These are phyloP conservation scores for Cyprinodon diabolis DNA, from an alignment of 2,797 vertebrate species.

Conservation along the genomic window DNA sequence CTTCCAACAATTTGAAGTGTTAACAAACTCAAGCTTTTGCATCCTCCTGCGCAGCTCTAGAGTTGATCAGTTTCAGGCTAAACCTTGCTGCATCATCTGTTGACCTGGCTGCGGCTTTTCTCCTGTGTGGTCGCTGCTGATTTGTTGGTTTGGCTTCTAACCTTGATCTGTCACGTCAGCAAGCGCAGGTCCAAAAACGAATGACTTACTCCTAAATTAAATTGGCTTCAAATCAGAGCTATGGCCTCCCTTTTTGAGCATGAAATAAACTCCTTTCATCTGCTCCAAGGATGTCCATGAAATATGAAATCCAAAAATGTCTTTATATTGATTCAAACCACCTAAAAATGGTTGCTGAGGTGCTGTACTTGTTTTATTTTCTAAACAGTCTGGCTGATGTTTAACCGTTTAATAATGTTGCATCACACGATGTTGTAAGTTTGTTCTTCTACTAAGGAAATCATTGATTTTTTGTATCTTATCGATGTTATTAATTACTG, in stretches of 20 bases:
- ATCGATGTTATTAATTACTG: conserved; percentile 45
- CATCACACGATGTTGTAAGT: conserved; percentile 38
- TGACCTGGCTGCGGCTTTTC: conserved; percentile 17
- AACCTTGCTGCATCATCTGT: conserved; percentile 40
- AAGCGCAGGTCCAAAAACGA: conserved; percentile 22
- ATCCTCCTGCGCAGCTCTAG: conserved; percentile 27
- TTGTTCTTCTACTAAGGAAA: conserved; percentile 33
- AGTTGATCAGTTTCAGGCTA: conserved; percentile 41
- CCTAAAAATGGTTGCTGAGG: conserved; percentile 18
- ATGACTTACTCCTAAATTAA: conserved; percentile 27
- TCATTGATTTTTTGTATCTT: conserved; percentile 20
- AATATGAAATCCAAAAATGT: conserved; percentile 27
- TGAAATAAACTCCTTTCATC: conserved; percentile 16
- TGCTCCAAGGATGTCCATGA: conserved; percentile 2
- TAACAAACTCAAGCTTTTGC: conserved; percentile 66
- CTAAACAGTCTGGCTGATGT: conserved; percentile 45
- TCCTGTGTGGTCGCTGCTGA: conserved; percentile 17
- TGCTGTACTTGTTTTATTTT: conserved; percentile 14
- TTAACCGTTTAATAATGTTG: conserved; percentile 40
- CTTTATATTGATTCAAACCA: conserved; percentile 17
- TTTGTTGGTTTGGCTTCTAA: conserved; percentile 25
- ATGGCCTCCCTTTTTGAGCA: neutral
- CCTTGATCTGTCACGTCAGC: conserved; percentile 11
- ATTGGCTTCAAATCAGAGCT: conserved; percentile 15
- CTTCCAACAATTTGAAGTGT: conserved; percentile 50